Base-by-base conservation (phyloP, 2,113 vertebrate genomes). In the Craseonycteris thonglongyai region DNA sequence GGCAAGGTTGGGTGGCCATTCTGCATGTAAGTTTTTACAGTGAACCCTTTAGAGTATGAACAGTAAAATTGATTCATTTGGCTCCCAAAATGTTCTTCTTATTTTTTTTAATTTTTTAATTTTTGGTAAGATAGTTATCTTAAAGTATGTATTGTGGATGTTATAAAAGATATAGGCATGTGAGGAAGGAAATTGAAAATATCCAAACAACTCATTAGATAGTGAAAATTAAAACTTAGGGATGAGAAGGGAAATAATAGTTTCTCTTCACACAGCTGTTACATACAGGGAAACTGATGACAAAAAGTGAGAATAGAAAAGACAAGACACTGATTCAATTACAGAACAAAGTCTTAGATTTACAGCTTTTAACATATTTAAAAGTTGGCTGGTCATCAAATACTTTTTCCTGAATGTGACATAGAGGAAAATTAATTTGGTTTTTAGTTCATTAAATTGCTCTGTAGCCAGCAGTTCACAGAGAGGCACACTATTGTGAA, bases 381-480 rank as follows among this genome's bases (percentile, higher is more conserved):
- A 97, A 96, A 97, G 71, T 95, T n/a, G 95, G 35, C 69, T 59
- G 28, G 85, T 35, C 26, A 88, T 96, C 94, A 97, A 94, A 96
- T 96, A 58, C 90, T 87, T 96, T 94, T 87, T 56, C 96, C 88
- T 96, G 99, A 98, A 95, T 98, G 97, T 13, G 95, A 96, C 95
- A 99, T 88, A 40, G 91, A 72, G 16, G 98, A 98, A 35, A 99
- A 97, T 98, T 92, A 99, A 94, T 68, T 98, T 97, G 58, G 74
- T 97, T 35, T 98, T 98, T 82, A 99, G 98, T 24, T 98, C 98
- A 94, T 88, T 24, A 49, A 99, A 99, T 75, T 99, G 97, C 95
- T 99, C 99, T 93, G 95, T 89, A 75, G 98, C 98, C 26, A 99
- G 98, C 26, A 99, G 98, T 84, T 98, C 97, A 88, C 99, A 98